Conservation (phyloP, 2,888 invertebrate species). For the Clanis bilineata region DNA sequence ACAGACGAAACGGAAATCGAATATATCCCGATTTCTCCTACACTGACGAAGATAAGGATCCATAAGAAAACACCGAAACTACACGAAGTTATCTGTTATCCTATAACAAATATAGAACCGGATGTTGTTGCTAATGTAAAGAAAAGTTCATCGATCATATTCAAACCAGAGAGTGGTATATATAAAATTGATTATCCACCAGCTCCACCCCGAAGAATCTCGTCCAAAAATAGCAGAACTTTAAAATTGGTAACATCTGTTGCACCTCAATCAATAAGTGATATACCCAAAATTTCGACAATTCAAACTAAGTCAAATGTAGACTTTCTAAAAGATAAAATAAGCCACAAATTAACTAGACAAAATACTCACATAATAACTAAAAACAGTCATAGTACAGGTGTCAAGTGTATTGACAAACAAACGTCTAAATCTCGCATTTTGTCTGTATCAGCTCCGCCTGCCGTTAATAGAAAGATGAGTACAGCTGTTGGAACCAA, state of each 20-base stretch:
- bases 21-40: conserved; percentile 91
- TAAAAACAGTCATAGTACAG: conserved; percentile 33
- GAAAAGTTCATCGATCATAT: conserved; percentile 82
- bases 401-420: conserved; percentile 27
- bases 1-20: conserved; percentile 90
- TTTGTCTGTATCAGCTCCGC: conserved; percentile 69
- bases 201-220: conserved; percentile 88
- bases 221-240: conserved; percentile 88
- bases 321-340: conserved; percentile 83
- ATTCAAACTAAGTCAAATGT: conserved; percentile 75
- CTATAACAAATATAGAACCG: conserved; percentile 68
- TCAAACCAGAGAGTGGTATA: conserved; percentile 58
- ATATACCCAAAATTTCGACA: conserved; percentile 53
- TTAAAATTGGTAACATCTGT: conserved; percentile 83
- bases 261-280: conserved; percentile 59
- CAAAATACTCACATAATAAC: conserved; percentile 72
- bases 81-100: conserved; percentile 84
- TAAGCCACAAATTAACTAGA: conserved; percentile 81
- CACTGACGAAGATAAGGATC: conserved; percentile 89
- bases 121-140: conserved; percentile 73
- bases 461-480: conserved; percentile 66
- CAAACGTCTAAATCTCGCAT: conserved; percentile 45
- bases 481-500: conserved; percentile 32
- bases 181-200: conserved; percentile 78
- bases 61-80: conserved; percentile 83